phyloP scores from a whole-genome alignment of 2,797 vertebrate genomes.

The Xyrichtys novacula region DNA sequence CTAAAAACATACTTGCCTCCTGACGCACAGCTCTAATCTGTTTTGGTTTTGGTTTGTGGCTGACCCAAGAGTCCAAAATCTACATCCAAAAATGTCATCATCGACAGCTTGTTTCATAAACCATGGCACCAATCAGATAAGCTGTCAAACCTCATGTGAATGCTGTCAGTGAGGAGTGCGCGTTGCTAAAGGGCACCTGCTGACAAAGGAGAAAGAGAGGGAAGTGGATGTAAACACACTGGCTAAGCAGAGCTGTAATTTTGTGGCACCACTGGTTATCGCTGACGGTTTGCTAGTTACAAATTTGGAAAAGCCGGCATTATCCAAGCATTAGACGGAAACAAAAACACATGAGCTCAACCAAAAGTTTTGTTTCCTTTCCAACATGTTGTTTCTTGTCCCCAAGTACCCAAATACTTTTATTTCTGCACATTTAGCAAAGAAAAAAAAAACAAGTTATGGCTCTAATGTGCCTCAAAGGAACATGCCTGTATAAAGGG shows the following conservation, averaged over 20 bases:
- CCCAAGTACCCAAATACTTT: background rate
- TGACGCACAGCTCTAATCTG: background rate
- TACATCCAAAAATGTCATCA: constrained; percentile 37
- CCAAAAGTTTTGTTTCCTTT: constrained; percentile 18
- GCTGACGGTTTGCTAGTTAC: background rate
- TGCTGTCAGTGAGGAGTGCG: constrained; percentile 16
- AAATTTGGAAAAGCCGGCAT: background rate
- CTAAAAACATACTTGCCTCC: constrained; percentile 15
- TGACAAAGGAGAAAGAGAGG: background rate
- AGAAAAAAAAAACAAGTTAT: too few relatives aligned
- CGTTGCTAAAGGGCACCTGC: constrained; percentile 38
- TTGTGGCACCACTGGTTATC: background rate
- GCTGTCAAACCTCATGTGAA: constrained; percentile 31
- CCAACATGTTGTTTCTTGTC: constrained; percentile 5
- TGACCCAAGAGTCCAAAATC: constrained; percentile 18
- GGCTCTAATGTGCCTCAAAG: too few relatives aligned
- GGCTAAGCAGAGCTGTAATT: background rate
- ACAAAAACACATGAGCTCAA: constrained; percentile 14
- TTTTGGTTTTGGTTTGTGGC: constrained; percentile 41
- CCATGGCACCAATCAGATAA: constrained; percentile 28
- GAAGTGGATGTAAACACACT: constrained; percentile 42
- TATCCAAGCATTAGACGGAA: constrained; percentile 12
- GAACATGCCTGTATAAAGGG: too few relatives aligned
- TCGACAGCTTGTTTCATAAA: constrained; percentile 34
- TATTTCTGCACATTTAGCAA: too few relatives aligned